A percentile compares a stretch with the other conserved stretches of the same genome.
Evolutionary conservation across 1,140 invertebrate species (phyloP).

Genomic region (Trichomalopsis sarcophagae): DNA sequence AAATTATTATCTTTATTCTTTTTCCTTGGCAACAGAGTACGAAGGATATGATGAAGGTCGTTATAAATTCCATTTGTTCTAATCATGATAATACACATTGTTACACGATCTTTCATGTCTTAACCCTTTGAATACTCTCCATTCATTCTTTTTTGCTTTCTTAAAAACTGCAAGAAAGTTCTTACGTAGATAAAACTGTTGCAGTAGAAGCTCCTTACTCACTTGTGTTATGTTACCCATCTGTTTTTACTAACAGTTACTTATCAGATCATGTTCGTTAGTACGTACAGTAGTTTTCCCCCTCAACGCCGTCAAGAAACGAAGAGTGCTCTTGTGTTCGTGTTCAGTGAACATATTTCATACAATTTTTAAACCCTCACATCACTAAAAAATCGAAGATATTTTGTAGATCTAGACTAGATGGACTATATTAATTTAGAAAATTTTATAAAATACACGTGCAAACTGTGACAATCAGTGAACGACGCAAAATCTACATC

Average conservation of each 20-base stretch:
- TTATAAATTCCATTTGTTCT: conserved; percentile 56
- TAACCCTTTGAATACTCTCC: conserved; percentile 21
- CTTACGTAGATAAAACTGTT: not conserved
- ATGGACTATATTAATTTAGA: not conserved
- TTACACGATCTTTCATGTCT: conserved; percentile 22
- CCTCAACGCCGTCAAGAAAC: not conserved
- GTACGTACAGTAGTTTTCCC: not conserved
- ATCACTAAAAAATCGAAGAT: not conserved
- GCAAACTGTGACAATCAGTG: not conserved
- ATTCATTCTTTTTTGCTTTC: not conserved
- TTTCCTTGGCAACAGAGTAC: conserved; percentile 68
- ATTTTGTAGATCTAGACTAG: not conserved
- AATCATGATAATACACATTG: conserved; percentile 16
- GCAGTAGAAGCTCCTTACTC: not conserved
- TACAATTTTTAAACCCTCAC: not conserved
- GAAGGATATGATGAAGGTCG: conserved; percentile 74
- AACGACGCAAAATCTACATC: not conserved
- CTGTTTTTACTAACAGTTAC: not conserved
- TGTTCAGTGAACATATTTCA: not conserved
- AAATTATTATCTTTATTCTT: conserved; percentile 59
- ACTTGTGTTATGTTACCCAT: not conserved
- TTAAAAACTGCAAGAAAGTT: conserved; percentile 29
- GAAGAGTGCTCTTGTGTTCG: not conserved
- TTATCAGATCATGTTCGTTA: not conserved
- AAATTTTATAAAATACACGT: conserved; percentile 6